Evolutionary conservation across 2,113 vertebrate genomes (phyloP).

Genomic region (Setophaga coronata): DNA sequence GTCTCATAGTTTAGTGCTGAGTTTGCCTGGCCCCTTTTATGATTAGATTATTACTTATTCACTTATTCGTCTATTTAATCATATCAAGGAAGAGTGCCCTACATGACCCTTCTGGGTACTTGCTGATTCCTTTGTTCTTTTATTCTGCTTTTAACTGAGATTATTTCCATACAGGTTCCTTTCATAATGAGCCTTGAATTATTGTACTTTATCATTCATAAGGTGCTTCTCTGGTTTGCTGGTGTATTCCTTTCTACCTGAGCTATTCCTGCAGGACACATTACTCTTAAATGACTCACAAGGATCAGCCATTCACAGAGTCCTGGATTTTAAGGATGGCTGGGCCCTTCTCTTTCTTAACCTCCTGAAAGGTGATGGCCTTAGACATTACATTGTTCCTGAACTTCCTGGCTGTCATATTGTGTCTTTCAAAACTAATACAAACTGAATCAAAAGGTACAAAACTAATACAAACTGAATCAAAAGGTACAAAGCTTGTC

Average conservation of each 20-base stretch:
- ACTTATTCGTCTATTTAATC: conserved; percentile 62
- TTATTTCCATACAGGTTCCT: conserved; percentile 34
- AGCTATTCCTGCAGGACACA: conserved; percentile 33
- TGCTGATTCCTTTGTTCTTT: conserved; percentile 49
- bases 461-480: background rate
- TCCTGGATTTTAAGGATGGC: background rate
- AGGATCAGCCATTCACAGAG: background rate
- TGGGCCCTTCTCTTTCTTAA: background rate
- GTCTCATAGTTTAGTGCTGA: conserved; percentile 20
- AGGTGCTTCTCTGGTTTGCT: conserved; percentile 9
- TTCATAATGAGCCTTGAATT: conserved; percentile 40
- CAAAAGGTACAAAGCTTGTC: background rate
- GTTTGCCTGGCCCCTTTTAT: conserved; percentile 22
- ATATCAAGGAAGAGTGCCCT: conserved; percentile 36
- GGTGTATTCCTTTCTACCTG: background rate
- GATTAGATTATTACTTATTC: conserved; percentile 70
- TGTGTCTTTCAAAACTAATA: background rate
- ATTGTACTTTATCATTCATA: conserved; percentile 48
- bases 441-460: background rate
- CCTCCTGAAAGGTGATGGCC: background rate
- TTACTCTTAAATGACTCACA: background rate
- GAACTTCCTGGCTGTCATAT: background rate
- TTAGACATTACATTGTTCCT: background rate
- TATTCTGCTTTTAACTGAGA: conserved; percentile 26
- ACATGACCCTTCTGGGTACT: conserved; percentile 35